A percentile compares a stretch with the other conserved stretches of the same genome.
phyloP scores from a whole-genome alignment of 2,888 invertebrate genomes.

The Eilema sororculum region DNA sequence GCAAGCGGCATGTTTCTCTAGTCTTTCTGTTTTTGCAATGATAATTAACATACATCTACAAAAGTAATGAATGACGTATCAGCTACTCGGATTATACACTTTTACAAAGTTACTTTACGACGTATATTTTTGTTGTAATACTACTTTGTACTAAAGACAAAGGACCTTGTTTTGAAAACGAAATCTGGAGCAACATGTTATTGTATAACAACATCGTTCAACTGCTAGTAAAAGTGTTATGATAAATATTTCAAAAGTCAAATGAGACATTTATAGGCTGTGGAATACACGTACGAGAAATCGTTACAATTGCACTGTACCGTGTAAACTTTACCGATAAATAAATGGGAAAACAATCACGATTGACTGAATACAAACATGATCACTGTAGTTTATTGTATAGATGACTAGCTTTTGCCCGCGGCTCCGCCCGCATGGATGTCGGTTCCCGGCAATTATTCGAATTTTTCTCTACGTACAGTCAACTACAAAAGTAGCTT shows the following conservation, averaged over 20 bases:
- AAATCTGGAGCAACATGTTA: neutral
- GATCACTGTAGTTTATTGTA: too few relatives aligned
- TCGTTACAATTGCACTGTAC: too few relatives aligned
- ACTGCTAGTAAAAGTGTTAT: neutral
- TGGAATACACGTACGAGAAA: too few relatives aligned
- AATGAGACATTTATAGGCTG: neutral
- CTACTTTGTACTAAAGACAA: neutral
- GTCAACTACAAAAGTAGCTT: too few relatives aligned
- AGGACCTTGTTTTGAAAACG: neutral
- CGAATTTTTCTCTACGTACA: too few relatives aligned
- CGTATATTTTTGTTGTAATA: neutral
- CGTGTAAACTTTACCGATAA: neutral
- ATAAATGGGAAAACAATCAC: too few relatives aligned
- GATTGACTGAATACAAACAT: too few relatives aligned
- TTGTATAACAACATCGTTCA: neutral
- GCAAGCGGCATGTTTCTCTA: conserved; percentile 25
- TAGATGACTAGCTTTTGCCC: too few relatives aligned
- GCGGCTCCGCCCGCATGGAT: too few relatives aligned
- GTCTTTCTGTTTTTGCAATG: conserved; percentile 17
- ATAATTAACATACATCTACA: neutral
- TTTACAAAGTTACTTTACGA: neutral
- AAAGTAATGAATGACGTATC: conserved; percentile 1
- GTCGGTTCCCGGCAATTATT: too few relatives aligned
- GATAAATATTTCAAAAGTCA: neutral
- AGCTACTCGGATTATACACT: neutral